phyloP scores from a whole-genome alignment of 2,113 vertebrate species.

The Corythaixoides concolor region DNA sequence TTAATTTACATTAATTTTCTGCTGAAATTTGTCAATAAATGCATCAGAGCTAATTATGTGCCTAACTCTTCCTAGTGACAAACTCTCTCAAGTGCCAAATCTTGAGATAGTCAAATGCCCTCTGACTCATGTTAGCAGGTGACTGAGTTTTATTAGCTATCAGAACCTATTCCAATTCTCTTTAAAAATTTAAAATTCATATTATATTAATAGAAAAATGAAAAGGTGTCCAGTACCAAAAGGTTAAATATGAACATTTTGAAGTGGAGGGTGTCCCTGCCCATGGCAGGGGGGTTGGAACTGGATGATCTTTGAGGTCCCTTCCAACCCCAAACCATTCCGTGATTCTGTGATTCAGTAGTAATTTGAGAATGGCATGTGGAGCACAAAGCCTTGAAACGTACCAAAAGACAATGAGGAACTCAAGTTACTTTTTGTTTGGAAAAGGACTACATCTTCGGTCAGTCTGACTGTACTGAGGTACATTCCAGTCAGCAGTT shows the following conservation, averaged over 20 bases:
- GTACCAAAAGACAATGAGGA: background rate
- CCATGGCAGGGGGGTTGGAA: too few species aligned
- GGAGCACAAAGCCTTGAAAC: background rate
- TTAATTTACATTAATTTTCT: background rate
- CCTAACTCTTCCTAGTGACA: background rate
- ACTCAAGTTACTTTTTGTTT: background rate
- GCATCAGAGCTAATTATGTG: background rate
- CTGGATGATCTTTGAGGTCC: too few species aligned
- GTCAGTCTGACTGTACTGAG: background rate
- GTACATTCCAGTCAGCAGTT: background rate
- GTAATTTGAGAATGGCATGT: background rate
- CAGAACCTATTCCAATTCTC: background rate
- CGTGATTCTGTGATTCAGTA: too few species aligned
- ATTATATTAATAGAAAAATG: background rate
- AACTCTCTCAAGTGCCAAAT: background rate
- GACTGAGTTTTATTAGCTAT: background rate
- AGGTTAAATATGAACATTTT: background rate
- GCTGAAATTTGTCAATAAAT: background rate
- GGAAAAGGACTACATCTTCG: background rate
- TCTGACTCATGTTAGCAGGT: background rate
- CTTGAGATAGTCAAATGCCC: background rate
- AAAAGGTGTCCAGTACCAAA: background rate
- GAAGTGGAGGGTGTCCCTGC: too few species aligned
- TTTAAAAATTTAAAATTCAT: background rate
- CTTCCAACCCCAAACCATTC: too few species aligned